Evolutionary conservation across 2,888 invertebrate genomes (phyloP).

Genomic region (Pomacea canaliculata): DNA sequence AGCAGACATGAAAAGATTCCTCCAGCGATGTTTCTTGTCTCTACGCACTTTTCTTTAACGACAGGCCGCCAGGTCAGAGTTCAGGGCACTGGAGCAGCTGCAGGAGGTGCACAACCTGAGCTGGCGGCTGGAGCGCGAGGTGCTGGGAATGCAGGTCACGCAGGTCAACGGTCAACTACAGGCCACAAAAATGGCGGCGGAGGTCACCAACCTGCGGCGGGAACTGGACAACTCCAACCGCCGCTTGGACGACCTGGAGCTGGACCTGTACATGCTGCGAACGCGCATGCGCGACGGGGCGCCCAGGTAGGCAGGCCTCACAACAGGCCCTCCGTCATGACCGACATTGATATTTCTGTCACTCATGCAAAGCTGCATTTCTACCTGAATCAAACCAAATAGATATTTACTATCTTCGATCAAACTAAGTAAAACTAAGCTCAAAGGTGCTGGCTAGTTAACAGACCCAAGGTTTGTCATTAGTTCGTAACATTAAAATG

Average conservation of each 20-base stretch:
- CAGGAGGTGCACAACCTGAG: conserved; percentile 44
- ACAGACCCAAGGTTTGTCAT: too few relatives aligned
- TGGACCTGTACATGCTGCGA: conserved; percentile 31
- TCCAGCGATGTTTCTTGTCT: too few relatives aligned
- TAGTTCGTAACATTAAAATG: too few relatives aligned
- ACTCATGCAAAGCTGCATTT: too few relatives aligned
- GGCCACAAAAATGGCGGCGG: conserved; percentile 20
- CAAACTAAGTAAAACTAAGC: too few relatives aligned
- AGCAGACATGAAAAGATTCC: too few relatives aligned
- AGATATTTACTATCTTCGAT: too few relatives aligned
- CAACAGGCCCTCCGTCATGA: too few relatives aligned
- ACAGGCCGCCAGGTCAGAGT: conserved; percentile 33
- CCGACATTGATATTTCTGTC: too few relatives aligned
- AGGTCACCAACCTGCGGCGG: conserved; percentile 26
- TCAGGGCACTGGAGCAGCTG: conserved; percentile 38
- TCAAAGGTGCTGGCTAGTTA: too few relatives aligned
- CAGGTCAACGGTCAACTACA: conserved; percentile 30
- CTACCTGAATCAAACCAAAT: too few relatives aligned
- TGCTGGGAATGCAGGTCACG: conserved; percentile 41
- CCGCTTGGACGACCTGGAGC: conserved; percentile 35
- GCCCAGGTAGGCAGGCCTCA: conserved; percentile 4
- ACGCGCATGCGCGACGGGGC: conserved; percentile 23
- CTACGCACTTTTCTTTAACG: not conserved
- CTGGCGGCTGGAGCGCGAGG: conserved; percentile 38
- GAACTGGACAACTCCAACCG: conserved; percentile 24